Percentiles rank a stretch among this genome's conserved stretches.
Conservation (phyloP, 2,113 vertebrate genomes). For the Trinectes maculatus region DNA sequence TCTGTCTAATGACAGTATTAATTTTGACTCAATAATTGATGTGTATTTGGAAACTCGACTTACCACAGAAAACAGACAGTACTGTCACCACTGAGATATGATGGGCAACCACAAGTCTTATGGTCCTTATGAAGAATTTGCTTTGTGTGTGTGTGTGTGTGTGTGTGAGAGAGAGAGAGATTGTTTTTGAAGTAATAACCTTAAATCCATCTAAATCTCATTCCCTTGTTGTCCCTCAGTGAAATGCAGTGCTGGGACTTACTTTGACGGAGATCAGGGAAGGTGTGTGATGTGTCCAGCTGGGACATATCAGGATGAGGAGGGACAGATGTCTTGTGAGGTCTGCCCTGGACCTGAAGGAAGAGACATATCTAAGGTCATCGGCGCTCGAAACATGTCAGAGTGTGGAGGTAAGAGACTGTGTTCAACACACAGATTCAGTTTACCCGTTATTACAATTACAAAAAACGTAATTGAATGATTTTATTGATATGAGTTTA, state of each 20-base stretch:
- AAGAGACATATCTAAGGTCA: slow-evolving; percentile 72
- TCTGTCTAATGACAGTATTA: slow-evolving; percentile 1
- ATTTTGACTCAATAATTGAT: neutral
- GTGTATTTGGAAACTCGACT: neutral
- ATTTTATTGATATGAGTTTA: neutral
- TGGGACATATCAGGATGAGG: slow-evolving; percentile 88
- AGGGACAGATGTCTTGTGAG: slow-evolving; percentile 87
- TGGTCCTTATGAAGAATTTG: neutral
- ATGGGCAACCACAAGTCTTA: slow-evolving; percentile 4
- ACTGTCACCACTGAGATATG: neutral
- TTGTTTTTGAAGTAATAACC: slow-evolving; percentile 1
- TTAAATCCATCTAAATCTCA: neutral
- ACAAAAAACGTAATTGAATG: neutral
- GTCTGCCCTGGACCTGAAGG: slow-evolving; percentile 83
- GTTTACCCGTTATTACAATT: too few species aligned
- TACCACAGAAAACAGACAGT: neutral
- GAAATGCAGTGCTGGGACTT: slow-evolving; percentile 84
- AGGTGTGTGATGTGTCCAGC: slow-evolving; percentile 85
- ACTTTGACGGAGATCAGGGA: slow-evolving; percentile 83
- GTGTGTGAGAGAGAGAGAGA: neutral
- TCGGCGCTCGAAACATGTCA: slow-evolving; percentile 83
- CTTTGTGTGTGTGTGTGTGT: neutral
- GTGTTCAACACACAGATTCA: neutral
- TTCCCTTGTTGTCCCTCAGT: slow-evolving; percentile 70
- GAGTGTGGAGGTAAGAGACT: slow-evolving; percentile 85